Conservation (phyloP, 2,113 vertebrate species). For the Anarrhichthys ocellatus region DNA sequence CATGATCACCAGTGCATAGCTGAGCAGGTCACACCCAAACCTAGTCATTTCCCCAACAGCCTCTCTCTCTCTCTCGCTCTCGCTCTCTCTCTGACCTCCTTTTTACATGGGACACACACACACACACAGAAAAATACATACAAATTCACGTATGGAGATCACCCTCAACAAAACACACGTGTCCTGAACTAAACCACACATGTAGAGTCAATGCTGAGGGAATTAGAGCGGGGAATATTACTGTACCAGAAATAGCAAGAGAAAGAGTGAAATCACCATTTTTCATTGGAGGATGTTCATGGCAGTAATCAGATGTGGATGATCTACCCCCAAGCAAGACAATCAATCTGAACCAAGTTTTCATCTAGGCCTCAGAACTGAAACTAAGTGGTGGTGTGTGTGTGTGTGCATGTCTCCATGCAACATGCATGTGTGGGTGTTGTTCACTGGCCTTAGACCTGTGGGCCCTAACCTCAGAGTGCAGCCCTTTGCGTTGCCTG, state of each 20-base stretch:
- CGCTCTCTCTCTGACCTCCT: slow-evolving; percentile 48
- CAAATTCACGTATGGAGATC: background rate
- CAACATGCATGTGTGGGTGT: slow-evolving; percentile 17
- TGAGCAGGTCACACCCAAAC: slow-evolving; percentile 80
- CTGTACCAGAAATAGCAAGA: slow-evolving; percentile 39
- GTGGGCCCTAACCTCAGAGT: slow-evolving; percentile 42
- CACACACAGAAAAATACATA: background rate
- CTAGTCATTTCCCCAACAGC: slow-evolving; percentile 73
- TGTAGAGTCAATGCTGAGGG: slow-evolving; percentile 14
- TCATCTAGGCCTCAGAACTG: slow-evolving; percentile 30
- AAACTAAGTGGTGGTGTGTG: slow-evolving; percentile 21
- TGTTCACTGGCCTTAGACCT: slow-evolving; percentile 53
- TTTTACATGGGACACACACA: slow-evolving; percentile 33
- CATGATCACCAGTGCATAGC: slow-evolving; percentile 83
- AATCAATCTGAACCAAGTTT: slow-evolving; percentile 51
- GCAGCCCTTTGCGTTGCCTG: slow-evolving; percentile 45
- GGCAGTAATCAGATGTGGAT: slow-evolving; percentile 39
- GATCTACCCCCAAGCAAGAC: slow-evolving; percentile 38
- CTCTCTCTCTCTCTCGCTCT: slow-evolving; percentile 32
- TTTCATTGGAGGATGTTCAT: slow-evolving; percentile 41
- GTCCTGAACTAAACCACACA: slow-evolving; percentile 14
- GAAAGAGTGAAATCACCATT: slow-evolving; percentile 14
- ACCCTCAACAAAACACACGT: slow-evolving; percentile 11
- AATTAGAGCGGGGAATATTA: slow-evolving; percentile 30
- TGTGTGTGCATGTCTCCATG: background rate